Conservation (phyloP, 2,888 invertebrate species). For the Andrena chrysosceles region DNA sequence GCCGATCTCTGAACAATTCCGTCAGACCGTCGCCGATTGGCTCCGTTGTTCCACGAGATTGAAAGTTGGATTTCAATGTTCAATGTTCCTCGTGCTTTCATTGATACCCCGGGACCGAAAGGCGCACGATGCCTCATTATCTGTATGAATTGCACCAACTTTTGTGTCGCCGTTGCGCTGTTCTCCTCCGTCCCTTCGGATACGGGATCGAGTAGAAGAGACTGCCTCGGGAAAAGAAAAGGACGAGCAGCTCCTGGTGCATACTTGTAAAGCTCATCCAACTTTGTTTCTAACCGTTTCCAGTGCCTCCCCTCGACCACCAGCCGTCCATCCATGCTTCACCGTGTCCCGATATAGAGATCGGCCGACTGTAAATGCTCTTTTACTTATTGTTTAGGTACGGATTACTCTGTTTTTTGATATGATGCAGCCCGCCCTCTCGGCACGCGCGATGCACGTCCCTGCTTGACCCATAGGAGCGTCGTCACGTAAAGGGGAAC, state of each 20-base stretch:
- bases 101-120: not conserved
- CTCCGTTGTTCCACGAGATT: conserved; percentile 42
- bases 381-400: conserved; percentile 84
- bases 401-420: conserved; percentile 80
- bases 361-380: conserved; percentile 81
- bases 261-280: conserved; percentile 45
- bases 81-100: not conserved
- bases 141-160: too few relatives aligned
- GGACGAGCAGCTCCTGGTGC: conserved; percentile 10
- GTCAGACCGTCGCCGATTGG: conserved; percentile 26
- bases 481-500: conserved; percentile 66
- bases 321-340: conserved; percentile 8
- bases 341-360: conserved; percentile 74
- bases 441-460: conserved; percentile 79
- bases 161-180: not conserved
- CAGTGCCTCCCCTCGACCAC: conserved; percentile 10
- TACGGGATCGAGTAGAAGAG: not conserved
- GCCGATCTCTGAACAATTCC: conserved; percentile 82
- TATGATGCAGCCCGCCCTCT: conserved; percentile 82
- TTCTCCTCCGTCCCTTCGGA: not conserved
- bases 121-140: too few relatives aligned
- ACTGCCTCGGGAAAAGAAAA: not conserved
- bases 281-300: conserved; percentile 42
- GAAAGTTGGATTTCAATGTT: conserved; percentile 37
- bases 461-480: conserved; percentile 72